Conservation (phyloP, 2,113 vertebrate genomes). For the Passerina amoena region DNA sequence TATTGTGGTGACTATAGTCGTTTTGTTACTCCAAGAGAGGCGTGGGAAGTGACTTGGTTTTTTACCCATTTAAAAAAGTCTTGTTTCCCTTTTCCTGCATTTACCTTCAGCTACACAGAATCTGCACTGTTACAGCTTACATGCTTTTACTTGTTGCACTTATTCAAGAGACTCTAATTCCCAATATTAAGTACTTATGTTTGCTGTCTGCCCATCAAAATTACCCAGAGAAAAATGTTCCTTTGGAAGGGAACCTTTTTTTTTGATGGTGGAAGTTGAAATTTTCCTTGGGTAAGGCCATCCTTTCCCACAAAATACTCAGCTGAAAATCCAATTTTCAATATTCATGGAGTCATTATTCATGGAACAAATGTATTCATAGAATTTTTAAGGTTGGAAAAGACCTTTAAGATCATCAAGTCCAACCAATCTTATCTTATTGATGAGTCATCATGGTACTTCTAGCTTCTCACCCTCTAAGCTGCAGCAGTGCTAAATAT, state of each 20-base stretch:
- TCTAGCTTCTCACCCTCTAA: neutral
- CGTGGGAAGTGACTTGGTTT: neutral
- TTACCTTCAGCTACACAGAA: neutral
- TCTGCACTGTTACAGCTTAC: neutral
- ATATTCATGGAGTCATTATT: neutral
- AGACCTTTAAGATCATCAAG: neutral
- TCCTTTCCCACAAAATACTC: neutral
- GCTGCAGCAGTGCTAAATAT: neutral
- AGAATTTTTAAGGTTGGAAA: neutral
- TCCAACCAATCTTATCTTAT: neutral
- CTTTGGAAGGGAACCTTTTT: neutral
- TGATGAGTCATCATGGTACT: neutral
- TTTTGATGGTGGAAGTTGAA: neutral
- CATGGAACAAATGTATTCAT: neutral
- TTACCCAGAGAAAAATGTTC: neutral
- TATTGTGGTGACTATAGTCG: neutral
- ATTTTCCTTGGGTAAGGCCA: neutral
- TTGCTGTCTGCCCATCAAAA: neutral
- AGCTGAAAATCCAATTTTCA: neutral
- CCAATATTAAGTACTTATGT: neutral
- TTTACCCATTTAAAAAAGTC: neutral
- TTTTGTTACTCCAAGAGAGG: neutral
- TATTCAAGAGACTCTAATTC: neutral
- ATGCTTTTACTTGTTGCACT: fast-evolving
- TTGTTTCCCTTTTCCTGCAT: neutral